phyloP scores from a whole-genome alignment of 2,113 vertebrate genomes.

The Prochilodus magdalenae region DNA sequence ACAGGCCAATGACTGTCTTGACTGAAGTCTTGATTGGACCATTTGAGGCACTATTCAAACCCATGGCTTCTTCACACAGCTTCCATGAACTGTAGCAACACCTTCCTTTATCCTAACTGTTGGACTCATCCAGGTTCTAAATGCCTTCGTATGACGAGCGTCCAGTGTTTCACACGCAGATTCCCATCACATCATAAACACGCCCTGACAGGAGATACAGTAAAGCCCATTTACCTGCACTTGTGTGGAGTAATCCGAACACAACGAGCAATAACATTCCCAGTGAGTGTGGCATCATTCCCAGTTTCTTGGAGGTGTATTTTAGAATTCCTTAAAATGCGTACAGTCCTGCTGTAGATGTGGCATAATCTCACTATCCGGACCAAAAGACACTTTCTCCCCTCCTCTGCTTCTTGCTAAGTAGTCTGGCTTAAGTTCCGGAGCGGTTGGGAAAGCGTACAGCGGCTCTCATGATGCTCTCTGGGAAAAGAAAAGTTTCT shows the following conservation, averaged over 20 bases:
- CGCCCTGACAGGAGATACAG: background rate
- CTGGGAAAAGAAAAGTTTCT: background rate
- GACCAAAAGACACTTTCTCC: background rate
- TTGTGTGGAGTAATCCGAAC: constrained; percentile 67
- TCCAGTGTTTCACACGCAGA: background rate
- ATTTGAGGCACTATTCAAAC: background rate
- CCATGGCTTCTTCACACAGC: background rate
- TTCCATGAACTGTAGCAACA: background rate
- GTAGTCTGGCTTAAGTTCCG: background rate
- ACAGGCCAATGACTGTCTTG: no score
- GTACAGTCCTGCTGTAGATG: constrained; percentile 20
- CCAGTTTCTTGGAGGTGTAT: constrained; percentile 52
- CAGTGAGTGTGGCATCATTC: constrained; percentile 68
- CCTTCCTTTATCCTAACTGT: background rate
- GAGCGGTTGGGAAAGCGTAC: background rate
- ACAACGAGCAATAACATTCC: constrained; percentile 64
- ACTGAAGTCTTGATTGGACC: background rate
- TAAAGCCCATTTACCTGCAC: constrained; percentile 67
- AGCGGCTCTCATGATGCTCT: background rate
- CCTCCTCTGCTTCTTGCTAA: background rate
- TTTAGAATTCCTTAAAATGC: constrained; percentile 63
- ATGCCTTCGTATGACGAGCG: background rate
- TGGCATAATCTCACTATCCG: constrained; percentile 47
- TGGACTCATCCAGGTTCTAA: background rate
- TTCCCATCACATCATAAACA: background rate